These are phyloP conservation scores for Zaprionus tsacasi DNA, from an alignment of 1,140 invertebrate genomes.

Conservation along the genomic window DNA sequence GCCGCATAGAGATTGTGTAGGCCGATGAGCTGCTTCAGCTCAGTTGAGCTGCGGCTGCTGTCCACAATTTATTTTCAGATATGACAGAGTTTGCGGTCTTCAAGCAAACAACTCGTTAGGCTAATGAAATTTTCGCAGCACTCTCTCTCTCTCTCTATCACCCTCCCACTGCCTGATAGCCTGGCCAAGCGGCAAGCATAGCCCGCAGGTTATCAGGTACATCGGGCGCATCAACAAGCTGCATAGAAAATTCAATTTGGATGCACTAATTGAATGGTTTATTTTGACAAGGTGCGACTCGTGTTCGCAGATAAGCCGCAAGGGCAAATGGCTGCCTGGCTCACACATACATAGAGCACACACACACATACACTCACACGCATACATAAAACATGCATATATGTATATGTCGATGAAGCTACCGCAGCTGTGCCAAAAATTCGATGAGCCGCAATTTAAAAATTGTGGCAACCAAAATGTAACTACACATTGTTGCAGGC, in stretches of 20 bases:
- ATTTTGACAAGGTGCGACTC: constrained; percentile 72
- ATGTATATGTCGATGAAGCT: not conserved
- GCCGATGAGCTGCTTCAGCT: constrained; percentile 1
- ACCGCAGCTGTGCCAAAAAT: constrained; percentile 40
- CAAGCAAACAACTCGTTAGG: constrained; percentile 75
- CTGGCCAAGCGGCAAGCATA: constrained; percentile 23
- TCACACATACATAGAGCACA: constrained; percentile 12
- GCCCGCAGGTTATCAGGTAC: constrained; percentile 68
- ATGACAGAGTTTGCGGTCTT: constrained; percentile 61
- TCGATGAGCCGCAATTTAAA: constrained; percentile 37
- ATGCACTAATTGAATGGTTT: constrained; percentile 79
- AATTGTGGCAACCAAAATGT: constrained; percentile 30
- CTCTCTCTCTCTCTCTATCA: not conserved
- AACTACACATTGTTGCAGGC: constrained; percentile 25
- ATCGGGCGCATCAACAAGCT: constrained; percentile 71
- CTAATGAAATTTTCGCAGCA: constrained; percentile 71
- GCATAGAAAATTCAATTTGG: constrained; percentile 77
- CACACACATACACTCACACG: not conserved
- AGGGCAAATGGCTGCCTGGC: constrained; percentile 30
- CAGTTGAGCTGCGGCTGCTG: constrained; percentile 15
- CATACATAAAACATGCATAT: constrained; percentile 9
- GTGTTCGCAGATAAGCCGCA: constrained; percentile 68
- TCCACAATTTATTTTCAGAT: constrained; percentile 48
- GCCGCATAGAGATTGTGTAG: constrained; percentile 8
- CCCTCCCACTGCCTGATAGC: not conserved